Conservation (phyloP, 2,797 vertebrate species). For the Antrozous pallidus region DNA sequence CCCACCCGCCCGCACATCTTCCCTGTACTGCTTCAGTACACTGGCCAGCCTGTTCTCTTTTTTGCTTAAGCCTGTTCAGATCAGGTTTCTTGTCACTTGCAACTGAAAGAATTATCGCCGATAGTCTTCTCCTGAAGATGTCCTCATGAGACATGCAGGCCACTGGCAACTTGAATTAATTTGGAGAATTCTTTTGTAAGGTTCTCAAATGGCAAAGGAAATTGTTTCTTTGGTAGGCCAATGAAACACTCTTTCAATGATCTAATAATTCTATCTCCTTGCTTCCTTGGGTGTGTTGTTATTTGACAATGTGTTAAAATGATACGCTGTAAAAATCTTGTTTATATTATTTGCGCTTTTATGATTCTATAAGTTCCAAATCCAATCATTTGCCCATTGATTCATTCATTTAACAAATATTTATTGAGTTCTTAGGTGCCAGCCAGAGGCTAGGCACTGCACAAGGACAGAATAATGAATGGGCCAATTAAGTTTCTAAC, state of each 20-base stretch:
- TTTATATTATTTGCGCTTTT: background rate
- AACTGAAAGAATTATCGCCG: background rate
- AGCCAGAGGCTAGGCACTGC: background rate
- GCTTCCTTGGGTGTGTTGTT: background rate
- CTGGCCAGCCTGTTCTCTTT: background rate
- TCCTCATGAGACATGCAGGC: background rate
- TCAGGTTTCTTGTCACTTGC: background rate
- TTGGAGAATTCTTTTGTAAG: slow-evolving; percentile 4
- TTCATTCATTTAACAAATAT: background rate
- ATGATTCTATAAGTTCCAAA: background rate
- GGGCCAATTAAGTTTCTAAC: background rate
- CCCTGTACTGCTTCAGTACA: background rate
- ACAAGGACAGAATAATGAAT: background rate
- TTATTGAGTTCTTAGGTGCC: background rate
- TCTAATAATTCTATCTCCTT: background rate
- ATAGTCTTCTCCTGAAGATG: background rate
- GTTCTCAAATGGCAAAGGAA: slow-evolving; percentile 7
- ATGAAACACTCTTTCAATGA: background rate
- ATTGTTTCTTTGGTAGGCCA: background rate
- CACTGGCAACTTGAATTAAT: background rate
- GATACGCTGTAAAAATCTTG: background rate
- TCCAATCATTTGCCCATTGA: background rate
- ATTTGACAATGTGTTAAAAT: background rate
- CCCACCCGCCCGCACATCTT: background rate
- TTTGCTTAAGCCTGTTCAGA: background rate